phyloP scores from a whole-genome alignment of 1,140 invertebrate genomes.

The Pogonognathellus flavescens region DNA sequence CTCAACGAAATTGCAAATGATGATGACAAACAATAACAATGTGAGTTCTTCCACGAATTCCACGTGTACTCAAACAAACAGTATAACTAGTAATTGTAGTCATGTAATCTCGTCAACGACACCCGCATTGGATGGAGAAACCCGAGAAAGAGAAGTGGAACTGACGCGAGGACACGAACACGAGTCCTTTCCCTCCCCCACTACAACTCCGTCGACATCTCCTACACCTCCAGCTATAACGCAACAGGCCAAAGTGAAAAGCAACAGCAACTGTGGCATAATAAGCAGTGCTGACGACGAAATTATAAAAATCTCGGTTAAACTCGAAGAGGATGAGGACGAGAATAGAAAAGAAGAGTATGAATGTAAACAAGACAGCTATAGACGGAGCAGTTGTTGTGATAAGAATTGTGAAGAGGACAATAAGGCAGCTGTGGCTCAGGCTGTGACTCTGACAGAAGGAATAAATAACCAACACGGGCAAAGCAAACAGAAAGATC shows the following conservation, averaged over 20 bases:
- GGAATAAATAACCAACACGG: conserved; percentile 18
- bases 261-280: neutral
- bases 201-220: neutral
- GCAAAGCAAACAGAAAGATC: conserved; percentile 34
- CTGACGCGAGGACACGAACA: neutral
- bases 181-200: neutral
- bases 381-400: conserved; percentile 17
- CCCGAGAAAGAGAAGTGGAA: neutral
- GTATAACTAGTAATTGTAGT: conserved; percentile 29
- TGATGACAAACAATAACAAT: conserved; percentile 52
- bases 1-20: conserved; percentile 33
- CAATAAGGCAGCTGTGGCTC: conserved; percentile 26
- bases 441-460: conserved; percentile 12
- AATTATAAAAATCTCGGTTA: neutral
- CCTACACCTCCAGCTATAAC: neutral
- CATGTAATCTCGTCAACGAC: conserved; percentile 35
- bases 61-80: conserved; percentile 42
- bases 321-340: conserved; percentile 15
- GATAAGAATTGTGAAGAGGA: conserved; percentile 39
- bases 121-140: conserved; percentile 16
- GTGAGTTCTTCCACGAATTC: conserved; percentile 47
- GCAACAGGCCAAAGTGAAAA: conserved; percentile 8
- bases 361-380: conserved; percentile 23
- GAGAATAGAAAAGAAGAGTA: neutral
- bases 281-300: conserved; percentile 5